phyloP scores from a whole-genome alignment of 2,113 vertebrate species.

The Rutilus rutilus region DNA sequence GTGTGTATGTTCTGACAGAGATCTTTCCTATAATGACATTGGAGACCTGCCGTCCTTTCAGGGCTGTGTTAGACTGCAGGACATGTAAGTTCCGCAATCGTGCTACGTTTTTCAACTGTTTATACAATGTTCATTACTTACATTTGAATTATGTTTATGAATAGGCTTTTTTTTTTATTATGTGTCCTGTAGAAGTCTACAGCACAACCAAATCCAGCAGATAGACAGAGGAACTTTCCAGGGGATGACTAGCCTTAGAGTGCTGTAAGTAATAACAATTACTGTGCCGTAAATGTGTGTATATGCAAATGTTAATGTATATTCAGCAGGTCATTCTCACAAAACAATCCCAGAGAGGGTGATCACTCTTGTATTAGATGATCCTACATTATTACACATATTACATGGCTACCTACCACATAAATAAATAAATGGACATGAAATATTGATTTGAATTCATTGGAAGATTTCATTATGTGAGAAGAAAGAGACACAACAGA shows the following conservation, averaged over 20 bases:
- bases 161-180: not conserved
- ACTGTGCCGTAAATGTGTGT: not conserved
- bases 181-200: constrained; percentile 81
- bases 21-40: constrained; percentile 94
- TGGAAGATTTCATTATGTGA: not conserved
- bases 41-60: constrained; percentile 86
- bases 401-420: not conserved
- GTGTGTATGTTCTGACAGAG: constrained; percentile 70
- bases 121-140: not conserved
- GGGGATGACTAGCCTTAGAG: constrained; percentile 82
- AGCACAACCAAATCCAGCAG: constrained; percentile 89
- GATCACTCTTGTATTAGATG: not conserved
- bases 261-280: constrained; percentile 84
- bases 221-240: constrained; percentile 86
- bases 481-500: constrained; percentile 10
- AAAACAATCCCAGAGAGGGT: not conserved
- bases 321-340: not conserved
- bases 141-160: not conserved
- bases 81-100: constrained; percentile 84
- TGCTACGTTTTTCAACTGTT: not conserved
- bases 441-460: constrained; percentile 16
- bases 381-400: not conserved
- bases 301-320: not conserved
- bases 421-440: constrained; percentile 18
- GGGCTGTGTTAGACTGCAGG: constrained; percentile 87